Base-by-base conservation (phyloP, 53 echinoderm and acorn worm species). In the Hippasteria phrygiana region DNA sequence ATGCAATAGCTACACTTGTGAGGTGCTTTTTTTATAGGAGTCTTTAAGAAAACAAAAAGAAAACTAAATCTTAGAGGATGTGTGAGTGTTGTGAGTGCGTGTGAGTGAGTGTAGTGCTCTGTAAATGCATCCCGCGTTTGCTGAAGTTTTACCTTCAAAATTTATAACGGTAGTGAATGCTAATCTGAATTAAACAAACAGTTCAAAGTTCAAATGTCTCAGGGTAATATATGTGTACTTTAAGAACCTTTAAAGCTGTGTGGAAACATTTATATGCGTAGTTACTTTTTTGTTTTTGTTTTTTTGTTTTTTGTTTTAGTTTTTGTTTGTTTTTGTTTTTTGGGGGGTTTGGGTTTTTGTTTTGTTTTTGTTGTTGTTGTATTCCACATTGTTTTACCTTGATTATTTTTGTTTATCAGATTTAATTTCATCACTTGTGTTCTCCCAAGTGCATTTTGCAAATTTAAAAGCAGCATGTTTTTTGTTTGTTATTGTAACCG, bases 11-110 rank as follows among this genome's bases (percentile, higher is more conserved):
- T 85, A 85, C 85, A 85, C 53, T 31, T 47, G 85, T 85, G 85
- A 85, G 85, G 85, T 85, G 85, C 85, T 85, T 85, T 82, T 67
- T 85, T 85, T 85, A 85, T 85, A 85, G 85, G 50, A 85, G 70
- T 85, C 69, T 47, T 56, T 45, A 81, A 38, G 27, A 69, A 45
- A 66, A 16, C 43, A 18, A 39, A 72, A 72, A 34, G 22, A 24
- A 36, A 20, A 9, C 3, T 27, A 66, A 64, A 64, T 82, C 45
- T 65, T 34, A 37, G 85, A 51, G 85, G 43, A 71, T 33, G 85
- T 46, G 85, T 18, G 71, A 46, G 85, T 39, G 41, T 28, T 34
- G 55, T 55, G 73, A 24, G 43, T 37, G 40, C 0, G 69, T 22
- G 48, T 14, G 43, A 56, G 42, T 29, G 43, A 28, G 39, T 67